phyloP scores from a whole-genome alignment of 1,140 invertebrate genomes.

The Eurosta solidaginis region DNA sequence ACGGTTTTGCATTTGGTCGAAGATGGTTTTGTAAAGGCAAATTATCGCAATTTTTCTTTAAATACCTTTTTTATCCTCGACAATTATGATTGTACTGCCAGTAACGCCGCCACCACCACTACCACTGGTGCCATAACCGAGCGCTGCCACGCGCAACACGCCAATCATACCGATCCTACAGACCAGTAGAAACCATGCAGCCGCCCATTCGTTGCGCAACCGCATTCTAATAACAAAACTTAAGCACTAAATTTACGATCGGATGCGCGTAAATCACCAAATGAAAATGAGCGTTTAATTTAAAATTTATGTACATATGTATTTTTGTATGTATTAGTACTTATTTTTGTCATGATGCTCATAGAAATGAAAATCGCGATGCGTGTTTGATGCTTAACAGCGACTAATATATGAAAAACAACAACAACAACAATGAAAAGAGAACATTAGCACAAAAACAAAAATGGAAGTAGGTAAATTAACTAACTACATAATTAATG shows the following conservation, averaged over 20 bases:
- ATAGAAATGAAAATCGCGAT: neutral
- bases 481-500: no score
- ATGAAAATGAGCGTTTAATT: neutral
- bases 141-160: neutral
- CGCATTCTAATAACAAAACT: constrained; percentile 14
- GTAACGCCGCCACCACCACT: constrained; percentile 35
- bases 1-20: no score
- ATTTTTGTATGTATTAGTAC: neutral
- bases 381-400: constrained; percentile 12
- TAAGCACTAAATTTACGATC: neutral
- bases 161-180: neutral
- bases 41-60: neutral
- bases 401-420: neutral
- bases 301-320: neutral
- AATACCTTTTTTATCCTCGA: constrained; percentile 58
- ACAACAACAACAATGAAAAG: neutral
- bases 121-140: neutral
- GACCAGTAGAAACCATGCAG: neutral
- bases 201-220: neutral
- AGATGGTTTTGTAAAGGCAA: no score
- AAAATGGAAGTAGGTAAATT: neutral
- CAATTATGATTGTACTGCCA: constrained; percentile 56
- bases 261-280: neutral
- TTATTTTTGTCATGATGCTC: no score
- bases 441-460: neutral